phyloP scores from a whole-genome alignment of 1,140 invertebrate species.

The Platyscapa corneri region DNA sequence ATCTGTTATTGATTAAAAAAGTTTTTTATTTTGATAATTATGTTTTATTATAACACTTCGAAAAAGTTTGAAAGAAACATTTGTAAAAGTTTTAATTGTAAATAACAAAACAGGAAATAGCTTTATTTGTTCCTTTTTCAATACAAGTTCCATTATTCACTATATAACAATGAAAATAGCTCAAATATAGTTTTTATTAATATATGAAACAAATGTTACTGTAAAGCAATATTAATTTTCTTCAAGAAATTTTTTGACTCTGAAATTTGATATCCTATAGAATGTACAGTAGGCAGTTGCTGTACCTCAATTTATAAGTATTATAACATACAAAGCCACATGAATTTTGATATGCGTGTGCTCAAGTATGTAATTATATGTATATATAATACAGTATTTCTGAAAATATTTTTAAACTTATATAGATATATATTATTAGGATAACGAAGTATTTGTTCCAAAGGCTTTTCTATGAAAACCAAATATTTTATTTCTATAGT shows the following conservation, averaged over 20 bases:
- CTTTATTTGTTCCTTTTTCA: too few relatives aligned
- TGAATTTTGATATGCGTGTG: not conserved
- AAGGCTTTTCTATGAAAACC: not conserved
- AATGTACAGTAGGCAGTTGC: not conserved
- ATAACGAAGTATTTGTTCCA: not conserved
- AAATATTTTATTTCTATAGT: slow-evolving; percentile 5
- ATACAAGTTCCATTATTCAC: too few relatives aligned
- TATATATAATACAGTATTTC: not conserved
- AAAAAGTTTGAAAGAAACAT: too few relatives aligned
- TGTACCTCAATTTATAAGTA: not conserved
- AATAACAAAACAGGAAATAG: too few relatives aligned
- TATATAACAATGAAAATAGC: too few relatives aligned
- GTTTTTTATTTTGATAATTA: too few relatives aligned
- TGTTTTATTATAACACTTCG: too few relatives aligned
- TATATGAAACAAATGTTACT: too few relatives aligned
- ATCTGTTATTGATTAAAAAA: too few relatives aligned
- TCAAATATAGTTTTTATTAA: too few relatives aligned
- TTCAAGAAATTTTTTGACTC: not conserved
- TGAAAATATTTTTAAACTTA: too few relatives aligned
- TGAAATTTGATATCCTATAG: not conserved
- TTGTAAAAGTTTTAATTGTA: too few relatives aligned
- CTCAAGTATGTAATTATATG: not conserved
- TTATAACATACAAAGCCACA: not conserved
- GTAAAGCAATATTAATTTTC: not conserved
- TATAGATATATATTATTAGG: not conserved